Base-by-base conservation (phyloP, 2,888 invertebrate species). In the Napeogenes inachia region DNA sequence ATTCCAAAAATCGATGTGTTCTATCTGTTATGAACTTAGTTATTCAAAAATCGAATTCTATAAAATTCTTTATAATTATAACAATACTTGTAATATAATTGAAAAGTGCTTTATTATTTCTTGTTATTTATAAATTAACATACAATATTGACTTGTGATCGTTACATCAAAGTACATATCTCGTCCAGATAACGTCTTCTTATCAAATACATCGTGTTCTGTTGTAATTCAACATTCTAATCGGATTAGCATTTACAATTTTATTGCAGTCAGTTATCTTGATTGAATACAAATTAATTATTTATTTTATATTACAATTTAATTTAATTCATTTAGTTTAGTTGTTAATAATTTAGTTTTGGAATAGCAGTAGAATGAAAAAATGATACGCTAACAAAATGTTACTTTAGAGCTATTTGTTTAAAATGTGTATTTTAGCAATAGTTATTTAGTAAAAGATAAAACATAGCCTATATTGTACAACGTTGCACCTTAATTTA, bases 251-350 rank as follows among this genome's bases (percentile, higher is more conserved):
- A 64, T 68, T 74, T 75, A 78, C 75, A 71, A 72, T 79, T 84
- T 85, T 83, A 86, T 83, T 81, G 76, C 68, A 55, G 62, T 56
- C 66, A 64, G 66, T 69, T 82, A 85, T 86, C 84, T 81, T 85
- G 83, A 85, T 86, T 82, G 80, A 83, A 79, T 71, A 78, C 64
- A 65, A 66, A 68, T 61, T 68, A 66, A 62, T 62, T 42, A 64
- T 69, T 66, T 8, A 10, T 30, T 30, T 47, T 30, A 50, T 50
- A 30, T 10, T 50, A 50, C 50, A 10, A 56, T 59, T 62, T 53
- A 56, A 65, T 65, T 57, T 56, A 53, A 38, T 63, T 61, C 47
- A 42, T 32, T 60, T 54, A 21, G 13, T 47, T 35, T 58, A 13
- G 33, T 32, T 46, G 2, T 38, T 4, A 8, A 53, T 32, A 13